Base-by-base conservation (phyloP, 53 echinoderm and acorn worm species). In the Henricia sp. region DNA sequence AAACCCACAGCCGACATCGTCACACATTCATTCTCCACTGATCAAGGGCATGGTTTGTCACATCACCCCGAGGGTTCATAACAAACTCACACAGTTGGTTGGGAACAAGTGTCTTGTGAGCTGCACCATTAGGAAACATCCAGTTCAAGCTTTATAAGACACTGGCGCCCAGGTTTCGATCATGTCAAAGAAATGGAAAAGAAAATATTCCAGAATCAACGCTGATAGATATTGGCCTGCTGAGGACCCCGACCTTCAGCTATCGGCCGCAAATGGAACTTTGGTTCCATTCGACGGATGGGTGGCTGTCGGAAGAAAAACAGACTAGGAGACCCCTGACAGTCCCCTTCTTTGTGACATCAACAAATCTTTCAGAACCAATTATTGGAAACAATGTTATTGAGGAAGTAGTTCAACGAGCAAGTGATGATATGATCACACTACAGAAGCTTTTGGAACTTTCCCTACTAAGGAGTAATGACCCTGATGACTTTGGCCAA, bases 341-440 rank as follows among this genome's bases (percentile, higher is more conserved):
- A 54, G 82, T 90, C 21, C 92, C 92, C 17, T 67, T 92, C 20
- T 46, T 88, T 30, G 92, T 92, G 9, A 85, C 80, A 41, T 25
- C 24, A 20, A 59, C 59, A 19, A 37, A 69, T 20, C 25, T 88
- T 2, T 28, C 50, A 13, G 70, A 88, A 17, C 92, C 92, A 0
- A 92, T 92, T 72, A 89, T 89, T 46, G 89, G 89, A 4, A 89
- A 68, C 56, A 92, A 92, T 68, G 92, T 92, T 1, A 92, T 92
- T 40, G 67, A 86, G n/a, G 82, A 86, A 32, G 13, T 50, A 43
- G 21, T 52, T 26, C n/a, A n/a, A n/a, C n/a, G n/a, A n/a, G n/a
- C n/a, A n/a, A n/a, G n/a, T n/a, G n/a, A n/a, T n/a, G n/a, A n/a
- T n/a, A n/a, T n/a, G n/a, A n/a, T n/a, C n/a, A n/a, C n/a, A n/a